A percentile compares a stretch with the other conserved stretches of the same genome.
These are phyloP conservation scores for Ceramica pisi DNA, from an alignment of 2,888 invertebrate species.

Conservation along the genomic window DNA sequence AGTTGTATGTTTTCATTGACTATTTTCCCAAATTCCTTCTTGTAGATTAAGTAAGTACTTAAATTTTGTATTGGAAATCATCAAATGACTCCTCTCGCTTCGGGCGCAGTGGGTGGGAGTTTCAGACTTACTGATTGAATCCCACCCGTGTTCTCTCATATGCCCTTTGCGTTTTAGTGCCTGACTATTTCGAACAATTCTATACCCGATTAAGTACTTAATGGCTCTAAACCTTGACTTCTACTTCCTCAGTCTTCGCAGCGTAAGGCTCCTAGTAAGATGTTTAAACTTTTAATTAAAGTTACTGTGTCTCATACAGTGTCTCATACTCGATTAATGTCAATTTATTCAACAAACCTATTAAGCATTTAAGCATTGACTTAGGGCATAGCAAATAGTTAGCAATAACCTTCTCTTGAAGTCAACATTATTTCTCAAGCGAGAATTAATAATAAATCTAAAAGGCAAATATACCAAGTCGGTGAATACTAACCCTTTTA, in stretches of 20 bases:
- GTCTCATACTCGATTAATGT: background rate
- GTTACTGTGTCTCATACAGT: too few relatives aligned
- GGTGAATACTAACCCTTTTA: constrained; percentile 25
- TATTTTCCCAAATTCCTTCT: background rate
- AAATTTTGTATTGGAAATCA: too few relatives aligned
- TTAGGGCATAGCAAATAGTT: background rate
- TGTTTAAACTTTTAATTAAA: background rate
- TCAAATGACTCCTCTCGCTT: too few relatives aligned
- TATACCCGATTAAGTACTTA: too few relatives aligned
- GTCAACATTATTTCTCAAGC: constrained; percentile 22
- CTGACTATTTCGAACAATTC: too few relatives aligned
- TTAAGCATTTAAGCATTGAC: background rate
- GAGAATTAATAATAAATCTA: constrained; percentile 39
- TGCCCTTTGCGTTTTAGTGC: too few relatives aligned
- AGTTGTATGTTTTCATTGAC: background rate
- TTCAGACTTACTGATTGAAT: too few relatives aligned
- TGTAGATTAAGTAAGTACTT: background rate
- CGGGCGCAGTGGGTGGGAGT: too few relatives aligned
- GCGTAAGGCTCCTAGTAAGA: background rate
- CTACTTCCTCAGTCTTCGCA: background rate
- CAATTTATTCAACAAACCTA: background rate
- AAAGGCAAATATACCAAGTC: constrained; percentile 15
- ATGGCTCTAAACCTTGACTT: background rate
- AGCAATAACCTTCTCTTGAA: constrained; percentile 4
- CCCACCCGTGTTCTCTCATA: too few relatives aligned